Conservation (phyloP, 1,140 invertebrate species). For the Bombus confusus region DNA sequence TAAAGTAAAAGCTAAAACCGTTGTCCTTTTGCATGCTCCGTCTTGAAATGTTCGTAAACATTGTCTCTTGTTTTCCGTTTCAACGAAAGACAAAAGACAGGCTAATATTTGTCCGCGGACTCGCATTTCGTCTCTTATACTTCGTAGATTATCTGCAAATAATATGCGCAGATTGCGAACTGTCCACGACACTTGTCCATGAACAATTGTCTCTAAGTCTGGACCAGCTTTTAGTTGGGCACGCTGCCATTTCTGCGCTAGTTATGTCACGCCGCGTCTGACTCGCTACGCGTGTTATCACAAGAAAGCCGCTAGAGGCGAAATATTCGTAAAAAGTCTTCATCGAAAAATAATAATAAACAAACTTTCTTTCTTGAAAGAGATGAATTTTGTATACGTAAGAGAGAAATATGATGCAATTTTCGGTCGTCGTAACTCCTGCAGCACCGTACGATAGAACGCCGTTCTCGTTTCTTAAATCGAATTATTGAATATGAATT, state of each 20-base stretch:
- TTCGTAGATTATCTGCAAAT: too few relatives aligned
- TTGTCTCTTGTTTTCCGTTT: neutral
- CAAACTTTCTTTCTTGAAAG: too few relatives aligned
- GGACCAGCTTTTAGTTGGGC: too few relatives aligned
- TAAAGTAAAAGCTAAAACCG: too few relatives aligned
- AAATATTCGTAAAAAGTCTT: neutral
- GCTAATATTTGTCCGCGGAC: too few relatives aligned
- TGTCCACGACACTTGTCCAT: too few relatives aligned
- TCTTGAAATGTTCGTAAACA: neutral
- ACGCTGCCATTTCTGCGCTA: neutral
- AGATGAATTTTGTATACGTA: neutral
- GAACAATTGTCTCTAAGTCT: too few relatives aligned
- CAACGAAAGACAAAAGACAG: neutral
- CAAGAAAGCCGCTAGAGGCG: too few relatives aligned
- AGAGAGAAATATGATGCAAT: too few relatives aligned
- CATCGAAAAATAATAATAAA: conserved; percentile 2
- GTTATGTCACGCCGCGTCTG: neutral
- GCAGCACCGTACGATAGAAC: fast-evolving
- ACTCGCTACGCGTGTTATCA: conserved; percentile 3
- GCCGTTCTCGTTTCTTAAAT: neutral
- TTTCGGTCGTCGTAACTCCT: too few relatives aligned
- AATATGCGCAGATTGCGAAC: too few relatives aligned
- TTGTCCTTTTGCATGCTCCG: neutral
- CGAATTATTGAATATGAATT: neutral
- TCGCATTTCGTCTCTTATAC: too few relatives aligned